These are phyloP conservation scores for Mantis religiosa DNA, from an alignment of 2,888 invertebrate species.

Conservation along the genomic window DNA sequence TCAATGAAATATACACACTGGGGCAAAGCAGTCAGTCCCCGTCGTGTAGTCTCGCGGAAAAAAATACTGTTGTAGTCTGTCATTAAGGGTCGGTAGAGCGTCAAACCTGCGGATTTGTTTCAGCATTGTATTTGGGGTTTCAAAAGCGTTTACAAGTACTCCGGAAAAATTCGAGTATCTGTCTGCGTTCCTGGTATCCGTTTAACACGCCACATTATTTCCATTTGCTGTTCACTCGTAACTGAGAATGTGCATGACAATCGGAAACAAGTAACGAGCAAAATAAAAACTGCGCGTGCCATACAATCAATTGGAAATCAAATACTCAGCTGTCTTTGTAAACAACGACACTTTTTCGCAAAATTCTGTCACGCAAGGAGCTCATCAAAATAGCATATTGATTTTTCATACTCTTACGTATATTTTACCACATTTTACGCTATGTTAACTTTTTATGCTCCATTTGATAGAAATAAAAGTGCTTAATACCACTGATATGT, in stretches of 20 bases:
- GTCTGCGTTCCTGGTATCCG: neutral
- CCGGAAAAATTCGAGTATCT: neutral
- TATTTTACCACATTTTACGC: too few relatives aligned
- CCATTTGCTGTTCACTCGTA: neutral
- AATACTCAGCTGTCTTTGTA: neutral
- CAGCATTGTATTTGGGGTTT: neutral
- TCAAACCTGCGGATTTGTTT: neutral
- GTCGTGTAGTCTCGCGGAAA: neutral
- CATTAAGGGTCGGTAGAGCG: neutral
- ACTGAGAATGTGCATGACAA: neutral
- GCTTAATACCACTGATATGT: too few relatives aligned
- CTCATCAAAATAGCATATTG: too few relatives aligned
- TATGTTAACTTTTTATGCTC: too few relatives aligned
- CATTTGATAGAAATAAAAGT: too few relatives aligned
- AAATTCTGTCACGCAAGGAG: too few relatives aligned
- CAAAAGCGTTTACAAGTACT: neutral
- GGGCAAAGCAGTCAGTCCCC: neutral
- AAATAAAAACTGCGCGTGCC: neutral
- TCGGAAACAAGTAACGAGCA: neutral
- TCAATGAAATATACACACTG: constrained; percentile 30
- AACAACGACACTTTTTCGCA: too few relatives aligned
- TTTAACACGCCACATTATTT: neutral
- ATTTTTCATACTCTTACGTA: too few relatives aligned
- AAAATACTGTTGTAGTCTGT: neutral
- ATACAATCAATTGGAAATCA: neutral